Evolutionary conservation across 2,113 vertebrate genomes (phyloP).

Genomic region (Pampusana beccarii): DNA sequence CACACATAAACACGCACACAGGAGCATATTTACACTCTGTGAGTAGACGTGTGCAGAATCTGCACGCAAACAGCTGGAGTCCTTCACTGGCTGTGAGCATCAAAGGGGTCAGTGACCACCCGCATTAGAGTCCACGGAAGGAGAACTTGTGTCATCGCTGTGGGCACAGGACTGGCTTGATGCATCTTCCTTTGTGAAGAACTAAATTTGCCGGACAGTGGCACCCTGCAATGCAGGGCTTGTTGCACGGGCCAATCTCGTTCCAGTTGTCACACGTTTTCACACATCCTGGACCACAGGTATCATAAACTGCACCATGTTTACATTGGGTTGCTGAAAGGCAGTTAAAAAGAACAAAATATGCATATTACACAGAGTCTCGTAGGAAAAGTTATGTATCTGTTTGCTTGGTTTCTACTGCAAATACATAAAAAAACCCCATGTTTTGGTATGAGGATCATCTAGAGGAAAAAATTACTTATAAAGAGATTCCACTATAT

Average conservation of each 20-base stretch:
- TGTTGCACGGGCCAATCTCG: constrained; percentile 91
- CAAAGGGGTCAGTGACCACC: background rate
- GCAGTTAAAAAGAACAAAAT: constrained; percentile 8
- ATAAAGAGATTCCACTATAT: background rate
- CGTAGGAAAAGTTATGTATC: background rate
- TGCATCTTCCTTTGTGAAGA: constrained; percentile 90
- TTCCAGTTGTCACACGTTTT: constrained; percentile 99
- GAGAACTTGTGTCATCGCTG: constrained; percentile 86
- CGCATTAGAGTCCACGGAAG: constrained; percentile 27
- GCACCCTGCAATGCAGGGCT: constrained; percentile 92
- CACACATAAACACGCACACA: constrained; percentile 54
- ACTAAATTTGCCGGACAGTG: constrained; percentile 95
- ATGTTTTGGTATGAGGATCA: background rate
- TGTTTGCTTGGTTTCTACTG: background rate
- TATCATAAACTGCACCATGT: constrained; percentile 92
- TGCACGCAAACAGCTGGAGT: constrained; percentile 56
- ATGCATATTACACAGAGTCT: background rate
- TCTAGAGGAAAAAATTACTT: background rate
- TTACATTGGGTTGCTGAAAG: constrained; percentile 91
- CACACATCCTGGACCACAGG: constrained; percentile 93
- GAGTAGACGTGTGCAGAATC: constrained; percentile 10
- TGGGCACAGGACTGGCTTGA: constrained; percentile 92
- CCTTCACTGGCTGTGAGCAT: constrained; percentile 61
- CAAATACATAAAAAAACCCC: background rate
- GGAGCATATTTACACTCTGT: constrained; percentile 63